Percentiles rank a stretch among this genome's conserved stretches.
phyloP scores from a whole-genome alignment of 1,140 invertebrate species.

The Zaprionus capensis region DNA sequence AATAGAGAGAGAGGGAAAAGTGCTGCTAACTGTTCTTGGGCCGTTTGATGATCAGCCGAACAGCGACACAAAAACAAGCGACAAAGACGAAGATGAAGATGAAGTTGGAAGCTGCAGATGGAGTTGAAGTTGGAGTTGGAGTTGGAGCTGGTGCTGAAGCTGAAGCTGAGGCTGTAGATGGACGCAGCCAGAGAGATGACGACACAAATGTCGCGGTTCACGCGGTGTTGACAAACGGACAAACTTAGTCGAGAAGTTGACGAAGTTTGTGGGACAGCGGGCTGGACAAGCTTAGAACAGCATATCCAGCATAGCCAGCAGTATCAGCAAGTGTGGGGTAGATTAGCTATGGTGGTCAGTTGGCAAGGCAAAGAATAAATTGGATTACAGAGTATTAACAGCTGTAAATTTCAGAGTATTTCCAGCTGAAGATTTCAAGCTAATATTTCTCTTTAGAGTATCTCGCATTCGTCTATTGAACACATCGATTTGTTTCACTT shows the following conservation, averaged over 20 bases:
- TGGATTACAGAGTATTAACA: not conserved
- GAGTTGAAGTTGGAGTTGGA: constrained; percentile 12
- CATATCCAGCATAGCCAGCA: too few relatives aligned
- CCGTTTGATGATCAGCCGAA: constrained; percentile 75
- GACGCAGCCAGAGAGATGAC: constrained; percentile 6
- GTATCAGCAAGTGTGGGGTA: not conserved
- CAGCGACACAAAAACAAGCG: constrained; percentile 15
- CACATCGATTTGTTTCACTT: not conserved
- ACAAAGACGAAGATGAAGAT: constrained; percentile 29
- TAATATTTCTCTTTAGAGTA: not conserved
- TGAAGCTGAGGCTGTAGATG: constrained; percentile 14
- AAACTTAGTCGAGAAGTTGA: constrained; percentile 12
- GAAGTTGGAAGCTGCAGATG: constrained; percentile 39
- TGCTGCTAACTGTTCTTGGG: constrained; percentile 67
- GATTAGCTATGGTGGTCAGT: not conserved
- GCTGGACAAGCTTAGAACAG: not conserved
- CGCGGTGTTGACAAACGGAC: constrained; percentile 21
- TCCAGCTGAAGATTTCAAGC: not conserved
- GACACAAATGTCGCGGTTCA: constrained; percentile 35
- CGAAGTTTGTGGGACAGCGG: not conserved
- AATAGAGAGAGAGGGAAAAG: not conserved
- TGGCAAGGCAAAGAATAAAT: not conserved
- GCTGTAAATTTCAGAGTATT: not conserved
- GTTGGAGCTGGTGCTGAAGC: constrained; percentile 18
- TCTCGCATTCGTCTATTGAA: not conserved